phyloP scores from a whole-genome alignment of 2,888 invertebrate genomes.

The Pardosa pseudoannulata region DNA sequence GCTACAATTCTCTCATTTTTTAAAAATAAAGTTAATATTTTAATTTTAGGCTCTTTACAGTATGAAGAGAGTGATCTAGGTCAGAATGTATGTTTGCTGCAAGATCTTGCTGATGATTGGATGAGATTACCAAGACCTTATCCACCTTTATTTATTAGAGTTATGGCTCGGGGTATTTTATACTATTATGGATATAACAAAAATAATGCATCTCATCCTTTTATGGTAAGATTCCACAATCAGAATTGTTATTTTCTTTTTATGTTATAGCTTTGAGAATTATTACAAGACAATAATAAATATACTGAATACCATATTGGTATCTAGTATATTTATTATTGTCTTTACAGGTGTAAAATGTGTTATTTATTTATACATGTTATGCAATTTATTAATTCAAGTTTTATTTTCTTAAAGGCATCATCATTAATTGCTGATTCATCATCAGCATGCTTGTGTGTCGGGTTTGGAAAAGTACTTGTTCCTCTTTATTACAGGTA shows the following conservation, averaged over 20 bases:
- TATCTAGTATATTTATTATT: too few relatives aligned
- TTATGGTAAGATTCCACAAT: conserved; percentile 58
- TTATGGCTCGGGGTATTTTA: conserved; percentile 49
- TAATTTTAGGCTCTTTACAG: conserved; percentile 34
- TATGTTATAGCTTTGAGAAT: too few relatives aligned
- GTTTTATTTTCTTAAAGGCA: conserved; percentile 27
- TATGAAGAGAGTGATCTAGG: conserved; percentile 21
- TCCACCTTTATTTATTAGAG: conserved; percentile 49
- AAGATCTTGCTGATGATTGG: conserved; percentile 65
- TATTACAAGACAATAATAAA: too few relatives aligned
- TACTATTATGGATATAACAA: conserved; percentile 54
- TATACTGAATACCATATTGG: too few relatives aligned
- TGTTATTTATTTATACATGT: too few relatives aligned
- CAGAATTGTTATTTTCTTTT: too few relatives aligned
- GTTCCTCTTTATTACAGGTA: conserved; percentile 50
- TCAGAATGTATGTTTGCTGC: conserved; percentile 45
- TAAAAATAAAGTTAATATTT: too few relatives aligned
- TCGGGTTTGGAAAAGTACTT: conserved; percentile 49
- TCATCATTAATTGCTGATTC: conserved; percentile 48
- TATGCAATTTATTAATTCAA: too few relatives aligned
- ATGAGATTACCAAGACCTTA: conserved; percentile 58
- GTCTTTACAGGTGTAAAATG: too few relatives aligned
- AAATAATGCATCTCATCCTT: conserved; percentile 54
- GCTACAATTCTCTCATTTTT: background rate
- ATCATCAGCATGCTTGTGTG: conserved; percentile 47